These are phyloP conservation scores for Galeopsomyia nigrocyanea DNA, from an alignment of 2,888 invertebrate species.

Conservation along the genomic window DNA sequence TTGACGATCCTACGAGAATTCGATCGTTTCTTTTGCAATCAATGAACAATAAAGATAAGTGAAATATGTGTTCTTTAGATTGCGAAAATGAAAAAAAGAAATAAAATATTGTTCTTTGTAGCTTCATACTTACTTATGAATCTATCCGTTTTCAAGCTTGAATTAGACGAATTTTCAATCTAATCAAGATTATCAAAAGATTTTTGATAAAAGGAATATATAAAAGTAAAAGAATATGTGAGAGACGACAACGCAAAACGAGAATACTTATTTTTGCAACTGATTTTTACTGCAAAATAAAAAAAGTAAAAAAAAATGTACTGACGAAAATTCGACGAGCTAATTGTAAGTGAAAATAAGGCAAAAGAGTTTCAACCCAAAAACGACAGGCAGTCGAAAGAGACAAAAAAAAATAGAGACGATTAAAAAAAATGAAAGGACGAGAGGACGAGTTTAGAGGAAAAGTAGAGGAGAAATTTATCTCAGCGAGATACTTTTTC, in stretches of 20 bases:
- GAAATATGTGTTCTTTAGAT: no score
- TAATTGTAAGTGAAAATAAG: conserved; percentile 6
- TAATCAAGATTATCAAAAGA: background rate
- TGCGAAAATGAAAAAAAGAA: no score
- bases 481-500: conserved; percentile 62
- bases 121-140: no score
- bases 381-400: conserved; percentile 60
- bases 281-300: conserved; percentile 16
- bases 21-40: no score
- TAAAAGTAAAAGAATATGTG: background rate
- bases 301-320: conserved; percentile 11
- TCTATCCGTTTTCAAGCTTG: no score
- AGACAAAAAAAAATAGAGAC: conserved; percentile 31
- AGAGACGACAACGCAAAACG: background rate
- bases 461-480: conserved; percentile 28
- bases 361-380: conserved; percentile 60
- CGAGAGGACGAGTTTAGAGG: conserved; percentile 3
- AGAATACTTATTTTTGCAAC: conserved; percentile 30
- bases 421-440: conserved; percentile 17
- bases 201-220: conserved; percentile 15
- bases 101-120: no score
- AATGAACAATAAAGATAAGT: no score
- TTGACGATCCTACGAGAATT: no score
- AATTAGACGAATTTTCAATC: no score
- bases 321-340: background rate